Percentiles rank a stretch among this genome's conserved stretches.
Conservation (phyloP, 37 sponge, comb jelly and placozoan species). For the Beroe forskalii region DNA sequence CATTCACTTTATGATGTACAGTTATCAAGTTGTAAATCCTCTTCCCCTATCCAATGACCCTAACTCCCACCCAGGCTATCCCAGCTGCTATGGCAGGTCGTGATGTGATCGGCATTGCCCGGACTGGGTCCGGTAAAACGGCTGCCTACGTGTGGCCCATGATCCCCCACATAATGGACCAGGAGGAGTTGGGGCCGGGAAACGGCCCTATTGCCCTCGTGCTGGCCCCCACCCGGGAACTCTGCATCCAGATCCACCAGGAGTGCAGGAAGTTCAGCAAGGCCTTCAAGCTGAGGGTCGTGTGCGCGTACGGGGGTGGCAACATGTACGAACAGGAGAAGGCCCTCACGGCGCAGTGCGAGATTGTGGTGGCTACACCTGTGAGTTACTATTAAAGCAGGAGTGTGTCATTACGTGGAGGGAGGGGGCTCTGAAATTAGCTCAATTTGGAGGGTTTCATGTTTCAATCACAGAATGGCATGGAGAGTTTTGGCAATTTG, state of each 20-base stretch:
- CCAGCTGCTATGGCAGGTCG: slow-evolving; percentile 82
- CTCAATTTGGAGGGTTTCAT: too few species aligned
- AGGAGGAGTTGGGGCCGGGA: slow-evolving; percentile 85
- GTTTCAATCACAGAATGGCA: too few species aligned
- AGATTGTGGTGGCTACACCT: background rate
- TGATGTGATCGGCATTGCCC: slow-evolving; percentile 94
- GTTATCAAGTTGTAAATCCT: too few species aligned
- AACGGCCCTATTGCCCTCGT: slow-evolving; percentile 96
- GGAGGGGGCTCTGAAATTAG: too few species aligned
- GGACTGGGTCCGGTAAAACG: slow-evolving; percentile 98
- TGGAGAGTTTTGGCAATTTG: too few species aligned
- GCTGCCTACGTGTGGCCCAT: slow-evolving; percentile 79
- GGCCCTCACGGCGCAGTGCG: slow-evolving; percentile 66
- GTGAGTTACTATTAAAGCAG: slow-evolving; percentile 30
- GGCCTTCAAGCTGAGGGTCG: slow-evolving; percentile 76
- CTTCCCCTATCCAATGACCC: too few species aligned
- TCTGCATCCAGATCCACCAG: slow-evolving; percentile 94
- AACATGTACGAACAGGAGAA: slow-evolving; percentile 92
- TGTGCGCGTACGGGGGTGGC: slow-evolving; percentile 87
- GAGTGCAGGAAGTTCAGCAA: slow-evolving; percentile 86
- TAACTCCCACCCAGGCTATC: slow-evolving; percentile 66
- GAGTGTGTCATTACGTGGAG: too few species aligned
- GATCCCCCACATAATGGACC: slow-evolving; percentile 15
- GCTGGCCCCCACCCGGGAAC: slow-evolving; percentile 95
- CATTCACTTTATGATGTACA: too few species aligned